Evolutionary conservation across 2,797 vertebrate genomes (phyloP), one percentile per base, ranked within the genome.

Genomic region (Capromys pilorides): DNA sequence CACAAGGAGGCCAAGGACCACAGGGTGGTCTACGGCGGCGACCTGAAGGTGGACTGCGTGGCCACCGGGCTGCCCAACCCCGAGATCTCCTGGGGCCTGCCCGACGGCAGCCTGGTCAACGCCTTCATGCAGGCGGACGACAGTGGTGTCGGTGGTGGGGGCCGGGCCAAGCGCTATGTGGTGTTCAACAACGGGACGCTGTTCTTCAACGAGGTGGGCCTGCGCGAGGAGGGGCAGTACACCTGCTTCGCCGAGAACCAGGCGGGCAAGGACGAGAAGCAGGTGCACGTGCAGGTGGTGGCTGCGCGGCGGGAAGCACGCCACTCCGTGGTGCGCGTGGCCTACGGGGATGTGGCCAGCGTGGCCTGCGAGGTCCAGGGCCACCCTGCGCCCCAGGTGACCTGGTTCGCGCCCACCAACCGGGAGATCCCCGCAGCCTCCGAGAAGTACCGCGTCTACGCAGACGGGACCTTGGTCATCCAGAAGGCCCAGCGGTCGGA

Each of bases 211-310:
- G 98, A 99, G 0, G 99, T 99, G 2, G 99, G 99, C 10, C 96
- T 98, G 97, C 98, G 98, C 21, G 99, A 99, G 41, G 99, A 99
- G 54, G 99, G 99, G 0, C 98, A 99, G 97, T 99, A 99, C 96
- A 99, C 99, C 0, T 99, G 99, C 97, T 98, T 99, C 5, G 99
- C 99, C 0, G 98, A 99, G 88, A 99, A 99, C 97, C 99, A 98
- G 92, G 97, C 99, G 0, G 99, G 99, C 51, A 99, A 99, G 97
- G 99, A 99, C 61, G 98, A 99, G 96, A 99, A 99, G 99, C 99
- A 98, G 59, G 98, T 99, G 11, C 97, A 98, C 2, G 98, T 99
- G 57, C 99, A 99, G 97, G 98, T 98, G 61, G 97, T 98, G 73
- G 96, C 98, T 97, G 98, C 0, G 98, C 99, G 0, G 90, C 97